Conservation (phyloP, 2,888 invertebrate species). For the Cerastis rubricosa region DNA sequence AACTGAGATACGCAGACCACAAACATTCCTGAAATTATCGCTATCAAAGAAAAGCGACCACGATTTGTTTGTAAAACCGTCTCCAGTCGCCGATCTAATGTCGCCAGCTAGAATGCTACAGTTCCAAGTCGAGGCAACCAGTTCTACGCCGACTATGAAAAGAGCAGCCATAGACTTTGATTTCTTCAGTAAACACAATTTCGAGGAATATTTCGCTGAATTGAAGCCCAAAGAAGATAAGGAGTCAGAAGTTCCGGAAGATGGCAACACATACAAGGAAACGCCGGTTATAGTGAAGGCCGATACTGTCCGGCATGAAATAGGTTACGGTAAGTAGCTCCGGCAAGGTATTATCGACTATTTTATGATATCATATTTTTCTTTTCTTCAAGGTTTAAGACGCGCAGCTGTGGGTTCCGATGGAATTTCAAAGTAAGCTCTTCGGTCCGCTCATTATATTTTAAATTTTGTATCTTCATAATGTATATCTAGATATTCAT, state of each 20-base stretch:
- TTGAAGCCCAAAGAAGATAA: conserved; percentile 62
- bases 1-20: conserved; percentile 68
- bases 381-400: conserved; percentile 55
- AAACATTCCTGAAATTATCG: conserved; percentile 79
- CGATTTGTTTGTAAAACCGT: conserved; percentile 84
- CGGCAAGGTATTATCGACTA: conserved; percentile 46
- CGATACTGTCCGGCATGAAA: conserved; percentile 86
- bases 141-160: conserved; percentile 87
- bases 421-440: conserved; percentile 23
- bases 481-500: not conserved
- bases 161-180: conserved; percentile 86
- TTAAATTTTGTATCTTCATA: conserved; percentile 12
- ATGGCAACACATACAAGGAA: conserved; percentile 75
- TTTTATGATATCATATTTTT: conserved; percentile 50
- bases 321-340: conserved; percentile 84
- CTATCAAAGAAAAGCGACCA: conserved; percentile 78
- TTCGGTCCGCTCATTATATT: conserved; percentile 14
- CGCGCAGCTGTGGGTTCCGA: conserved; percentile 42
- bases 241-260: conserved; percentile 55
- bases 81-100: conserved; percentile 83
- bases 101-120: conserved; percentile 88
- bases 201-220: conserved; percentile 81
- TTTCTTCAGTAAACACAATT: conserved; percentile 84
- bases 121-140: conserved; percentile 82
- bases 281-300: conserved; percentile 84